phyloP scores from a whole-genome alignment of 2,113 vertebrate genomes.

The Asarcornis scutulata region DNA sequence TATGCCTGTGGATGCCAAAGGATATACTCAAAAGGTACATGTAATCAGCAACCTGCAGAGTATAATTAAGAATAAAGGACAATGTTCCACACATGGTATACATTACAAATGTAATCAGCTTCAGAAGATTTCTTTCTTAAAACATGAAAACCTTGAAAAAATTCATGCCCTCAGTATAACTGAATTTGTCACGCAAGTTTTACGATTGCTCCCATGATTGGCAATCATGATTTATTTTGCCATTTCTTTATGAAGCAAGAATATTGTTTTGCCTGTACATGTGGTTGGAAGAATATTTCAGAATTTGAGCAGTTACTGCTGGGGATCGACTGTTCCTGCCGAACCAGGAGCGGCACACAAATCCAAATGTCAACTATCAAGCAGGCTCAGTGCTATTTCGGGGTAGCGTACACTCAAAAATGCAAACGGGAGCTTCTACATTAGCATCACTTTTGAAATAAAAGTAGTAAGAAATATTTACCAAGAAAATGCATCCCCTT shows the following conservation, averaged over 20 bases:
- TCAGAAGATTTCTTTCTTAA: constrained; percentile 9
- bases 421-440: neutral
- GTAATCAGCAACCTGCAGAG: constrained; percentile 30
- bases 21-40: constrained; percentile 16
- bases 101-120: neutral
- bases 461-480: neutral
- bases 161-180: neutral
- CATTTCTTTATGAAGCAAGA: neutral
- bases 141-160: neutral
- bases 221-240: neutral
- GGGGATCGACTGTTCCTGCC: neutral
- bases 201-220: neutral
- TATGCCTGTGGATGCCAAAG: constrained; percentile 43
- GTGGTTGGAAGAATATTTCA: neutral
- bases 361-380: neutral
- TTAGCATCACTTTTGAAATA: neutral
- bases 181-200: neutral
- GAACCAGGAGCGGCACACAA: neutral
- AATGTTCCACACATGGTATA: neutral
- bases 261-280: neutral
- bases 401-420: neutral
- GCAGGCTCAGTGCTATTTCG: neutral
- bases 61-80: constrained; percentile 57
- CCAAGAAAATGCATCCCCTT: neutral
- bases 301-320: neutral